Evolutionary conservation across 2,113 vertebrate species (phyloP), one percentile per base, ranked within the genome.

Genomic region (Sorex fumeus): DNA sequence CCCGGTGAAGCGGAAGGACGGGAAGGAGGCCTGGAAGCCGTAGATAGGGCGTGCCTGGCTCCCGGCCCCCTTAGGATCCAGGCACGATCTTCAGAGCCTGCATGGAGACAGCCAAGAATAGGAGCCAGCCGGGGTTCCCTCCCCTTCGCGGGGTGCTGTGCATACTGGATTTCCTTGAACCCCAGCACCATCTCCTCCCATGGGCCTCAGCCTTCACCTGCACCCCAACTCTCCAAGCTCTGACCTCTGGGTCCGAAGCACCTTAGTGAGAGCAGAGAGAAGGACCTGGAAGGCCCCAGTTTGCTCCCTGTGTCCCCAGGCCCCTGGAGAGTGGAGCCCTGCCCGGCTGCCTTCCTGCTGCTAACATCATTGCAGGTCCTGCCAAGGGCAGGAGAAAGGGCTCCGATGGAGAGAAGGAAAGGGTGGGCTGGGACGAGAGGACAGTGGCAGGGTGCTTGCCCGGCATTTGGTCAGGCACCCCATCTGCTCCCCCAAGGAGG

Each of bases 31-130:
- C 12, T 8, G 62, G 23, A 28, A 4, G 23, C 57, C 57, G 5
- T 8, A 67, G 79, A 11, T 6, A 15, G 75, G 2, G 79, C 71
- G 30, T 0, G 8, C 83, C 62, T 82, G n/a, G 47, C 34, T 62
- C 27, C 57, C 10, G 27, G 50, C 25, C 28, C 28, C 93, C 62
- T 67, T 30, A 45, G 80, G 75, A 40, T 23, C 2, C 27, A 0
- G 0, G 0, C 6, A 16, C 60, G 16, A 15, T 76, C n/a, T 62
- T 47, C 10, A 16, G 50, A 77, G 43, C 91, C 95, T 96, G 91
- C 25, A 43, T 71, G 86, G 88, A 90, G 60, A 86, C 1, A 71
- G 57, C 30, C 72, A 2, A 21, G 69, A 70, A 30, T 6, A 13
- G 75, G 62, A 72, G 43, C 8, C 70, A 53, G 36, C 70, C 12